These are phyloP conservation scores for Stegodyphus dumicola DNA, from an alignment of 1,140 invertebrate genomes.

Conservation along the genomic window DNA sequence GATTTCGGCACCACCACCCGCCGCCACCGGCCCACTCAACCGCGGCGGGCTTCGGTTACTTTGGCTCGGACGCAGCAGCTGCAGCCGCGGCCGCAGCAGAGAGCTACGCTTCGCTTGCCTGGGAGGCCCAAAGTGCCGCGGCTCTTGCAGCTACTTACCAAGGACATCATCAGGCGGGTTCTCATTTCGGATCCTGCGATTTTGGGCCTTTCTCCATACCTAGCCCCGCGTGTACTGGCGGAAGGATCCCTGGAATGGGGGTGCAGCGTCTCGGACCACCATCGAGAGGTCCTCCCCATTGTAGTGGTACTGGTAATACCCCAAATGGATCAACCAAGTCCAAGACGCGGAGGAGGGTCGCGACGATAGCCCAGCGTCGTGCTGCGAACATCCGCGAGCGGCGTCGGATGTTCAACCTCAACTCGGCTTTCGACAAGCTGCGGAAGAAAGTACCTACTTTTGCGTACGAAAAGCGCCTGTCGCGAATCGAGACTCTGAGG, in stretches of 20 bases:
- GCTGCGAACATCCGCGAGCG: constrained; percentile 95
- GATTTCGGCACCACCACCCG: constrained; percentile 4
- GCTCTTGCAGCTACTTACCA: constrained; percentile 25
- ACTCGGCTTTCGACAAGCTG: constrained; percentile 95
- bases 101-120: constrained; percentile 48
- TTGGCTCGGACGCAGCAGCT: constrained; percentile 19
- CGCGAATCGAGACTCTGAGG: constrained; percentile 96
- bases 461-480: constrained; percentile 97
- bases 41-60: constrained; percentile 16
- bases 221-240: background rate
- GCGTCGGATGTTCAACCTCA: constrained; percentile 95
- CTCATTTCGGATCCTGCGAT: constrained; percentile 9
- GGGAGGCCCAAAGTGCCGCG: constrained; percentile 38
- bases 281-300: background rate
- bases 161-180: background rate
- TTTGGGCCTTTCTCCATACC: constrained; percentile 33
- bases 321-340: background rate
- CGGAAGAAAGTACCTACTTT: constrained; percentile 96
- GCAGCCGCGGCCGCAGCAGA: constrained; percentile 34
- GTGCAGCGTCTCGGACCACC: background rate
- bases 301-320: background rate
- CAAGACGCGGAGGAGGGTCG: constrained; percentile 82
- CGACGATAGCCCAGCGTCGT: constrained; percentile 87
- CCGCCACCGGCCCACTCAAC: constrained; percentile 25
- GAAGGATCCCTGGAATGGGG: constrained; percentile 12